These are phyloP conservation scores for Herminia tarsipennalis DNA, from an alignment of 2,888 invertebrate genomes.

Conservation along the genomic window DNA sequence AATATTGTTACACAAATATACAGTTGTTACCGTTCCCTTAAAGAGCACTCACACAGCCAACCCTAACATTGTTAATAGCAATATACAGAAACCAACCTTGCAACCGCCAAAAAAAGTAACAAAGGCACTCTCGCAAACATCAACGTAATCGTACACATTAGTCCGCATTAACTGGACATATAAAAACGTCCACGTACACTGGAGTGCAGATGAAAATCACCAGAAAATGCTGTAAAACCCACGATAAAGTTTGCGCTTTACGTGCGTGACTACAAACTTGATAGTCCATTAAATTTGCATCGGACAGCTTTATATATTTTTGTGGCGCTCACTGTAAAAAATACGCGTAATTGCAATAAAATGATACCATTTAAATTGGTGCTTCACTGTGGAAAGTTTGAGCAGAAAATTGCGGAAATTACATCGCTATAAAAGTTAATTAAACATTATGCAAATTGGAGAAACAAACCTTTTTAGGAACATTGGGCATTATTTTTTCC, in stretches of 20 bases:
- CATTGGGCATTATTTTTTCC: too few relatives aligned
- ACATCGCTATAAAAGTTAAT: not conserved
- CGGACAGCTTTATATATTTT: constrained; percentile 54
- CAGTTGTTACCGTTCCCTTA: too few relatives aligned
- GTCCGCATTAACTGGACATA: constrained; percentile 39
- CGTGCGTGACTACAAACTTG: constrained; percentile 58
- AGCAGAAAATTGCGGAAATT: not conserved
- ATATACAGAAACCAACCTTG: constrained; percentile 1
- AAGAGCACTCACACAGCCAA: not conserved
- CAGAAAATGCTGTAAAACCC: constrained; percentile 33
- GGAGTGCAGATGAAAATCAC: constrained; percentile 34
- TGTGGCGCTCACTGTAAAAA: constrained; percentile 36
- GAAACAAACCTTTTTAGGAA: too few relatives aligned
- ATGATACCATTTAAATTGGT: constrained; percentile 24
- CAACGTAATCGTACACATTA: constrained; percentile 37
- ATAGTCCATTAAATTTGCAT: constrained; percentile 66
- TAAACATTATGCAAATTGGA: not conserved
- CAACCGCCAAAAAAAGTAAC: constrained; percentile 27
- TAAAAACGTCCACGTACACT: constrained; percentile 34
- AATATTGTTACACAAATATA: too few relatives aligned
- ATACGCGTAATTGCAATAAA: constrained; percentile 25
- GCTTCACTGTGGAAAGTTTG: constrained; percentile 8
- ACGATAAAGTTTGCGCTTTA: constrained; percentile 53
- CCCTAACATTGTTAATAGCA: not conserved
- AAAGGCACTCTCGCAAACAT: constrained; percentile 23